A percentile compares a stretch with the other conserved stretches of the same genome.
Evolutionary conservation across 2,888 invertebrate species (phyloP).

Genomic region (Brachyopa scutellaris): DNA sequence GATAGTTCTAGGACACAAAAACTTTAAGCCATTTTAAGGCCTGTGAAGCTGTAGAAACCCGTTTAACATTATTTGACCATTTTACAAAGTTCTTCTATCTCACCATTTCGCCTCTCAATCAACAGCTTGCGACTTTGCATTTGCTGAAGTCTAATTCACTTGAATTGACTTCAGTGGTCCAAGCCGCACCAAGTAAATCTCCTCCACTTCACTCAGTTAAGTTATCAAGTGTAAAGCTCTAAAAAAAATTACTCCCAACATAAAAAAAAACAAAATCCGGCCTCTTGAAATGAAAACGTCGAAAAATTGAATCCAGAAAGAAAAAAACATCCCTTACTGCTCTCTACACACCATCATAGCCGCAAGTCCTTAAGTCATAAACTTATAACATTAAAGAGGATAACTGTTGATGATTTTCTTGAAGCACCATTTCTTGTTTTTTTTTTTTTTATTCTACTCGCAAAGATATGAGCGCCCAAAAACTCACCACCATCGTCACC

Average conservation of each 20-base stretch:
- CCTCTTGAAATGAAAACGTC: slow-evolving; percentile 42
- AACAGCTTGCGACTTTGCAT: too few relatives aligned
- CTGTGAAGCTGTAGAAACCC: too few relatives aligned
- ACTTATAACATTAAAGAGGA: slow-evolving; percentile 73
- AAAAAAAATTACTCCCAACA: slow-evolving; percentile 31
- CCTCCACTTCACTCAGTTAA: slow-evolving; percentile 31
- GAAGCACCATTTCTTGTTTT: slow-evolving; percentile 47
- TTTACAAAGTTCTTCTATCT: too few relatives aligned
- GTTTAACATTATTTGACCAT: too few relatives aligned
- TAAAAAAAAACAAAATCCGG: slow-evolving; percentile 26
- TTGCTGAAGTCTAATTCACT: too few relatives aligned
- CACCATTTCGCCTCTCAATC: too few relatives aligned
- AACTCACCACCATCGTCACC: slow-evolving; percentile 25
- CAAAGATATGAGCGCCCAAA: slow-evolving; percentile 41
- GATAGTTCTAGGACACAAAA: too few relatives aligned
- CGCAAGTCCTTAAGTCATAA: slow-evolving; percentile 73
- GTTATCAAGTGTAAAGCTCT: slow-evolving; percentile 61
- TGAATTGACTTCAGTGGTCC: too few relatives aligned
- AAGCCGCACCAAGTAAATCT: too few relatives aligned
- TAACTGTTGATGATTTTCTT: slow-evolving; percentile 72
- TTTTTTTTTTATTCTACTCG: slow-evolving; percentile 5
- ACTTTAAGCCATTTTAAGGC: too few relatives aligned
- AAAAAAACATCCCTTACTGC: slow-evolving; percentile 6
- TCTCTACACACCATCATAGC: slow-evolving; percentile 34
- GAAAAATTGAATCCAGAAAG: slow-evolving; percentile 36